phyloP scores from a whole-genome alignment of 2,113 vertebrate genomes.

The Azemiops feae region DNA sequence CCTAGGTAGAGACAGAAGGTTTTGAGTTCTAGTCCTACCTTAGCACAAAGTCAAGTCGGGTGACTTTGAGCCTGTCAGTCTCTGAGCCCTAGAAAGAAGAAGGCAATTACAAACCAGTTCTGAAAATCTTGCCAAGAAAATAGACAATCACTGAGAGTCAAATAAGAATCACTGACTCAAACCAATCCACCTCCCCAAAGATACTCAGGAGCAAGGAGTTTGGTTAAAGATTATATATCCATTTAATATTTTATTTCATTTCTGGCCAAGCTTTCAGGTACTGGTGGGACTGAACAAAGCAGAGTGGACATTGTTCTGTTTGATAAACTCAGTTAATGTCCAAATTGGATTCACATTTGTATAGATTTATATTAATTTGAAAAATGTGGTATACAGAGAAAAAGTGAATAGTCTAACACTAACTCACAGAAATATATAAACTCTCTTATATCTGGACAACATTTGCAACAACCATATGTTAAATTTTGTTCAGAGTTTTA shows the following conservation, averaged over 20 bases:
- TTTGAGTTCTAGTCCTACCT: no score
- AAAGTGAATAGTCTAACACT: neutral
- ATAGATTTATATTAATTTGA: neutral
- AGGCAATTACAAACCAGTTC: no score
- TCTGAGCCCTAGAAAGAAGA: no score
- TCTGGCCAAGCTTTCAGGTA: constrained; percentile 36
- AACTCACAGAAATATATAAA: neutral
- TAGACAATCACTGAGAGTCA: no score
- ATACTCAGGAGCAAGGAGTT: neutral
- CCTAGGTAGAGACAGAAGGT: no score
- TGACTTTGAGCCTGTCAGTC: no score
- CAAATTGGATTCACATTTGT: neutral
- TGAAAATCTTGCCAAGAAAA: no score
- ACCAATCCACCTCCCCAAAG: no score
- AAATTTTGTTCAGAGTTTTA: neutral
- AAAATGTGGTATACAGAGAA: neutral
- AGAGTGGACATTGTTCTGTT: constrained; percentile 35
- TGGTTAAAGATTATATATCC: constrained; percentile 20
- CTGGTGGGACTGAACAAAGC: constrained; percentile 33
- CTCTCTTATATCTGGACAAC: neutral
- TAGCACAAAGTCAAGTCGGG: no score
- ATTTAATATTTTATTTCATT: constrained; percentile 35
- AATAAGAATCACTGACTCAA: no score
- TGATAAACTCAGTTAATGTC: constrained; percentile 44
- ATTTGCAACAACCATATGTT: neutral